Conservation (phyloP, 2,113 vertebrate species). For the Cyphomyrus plagiostoma region DNA sequence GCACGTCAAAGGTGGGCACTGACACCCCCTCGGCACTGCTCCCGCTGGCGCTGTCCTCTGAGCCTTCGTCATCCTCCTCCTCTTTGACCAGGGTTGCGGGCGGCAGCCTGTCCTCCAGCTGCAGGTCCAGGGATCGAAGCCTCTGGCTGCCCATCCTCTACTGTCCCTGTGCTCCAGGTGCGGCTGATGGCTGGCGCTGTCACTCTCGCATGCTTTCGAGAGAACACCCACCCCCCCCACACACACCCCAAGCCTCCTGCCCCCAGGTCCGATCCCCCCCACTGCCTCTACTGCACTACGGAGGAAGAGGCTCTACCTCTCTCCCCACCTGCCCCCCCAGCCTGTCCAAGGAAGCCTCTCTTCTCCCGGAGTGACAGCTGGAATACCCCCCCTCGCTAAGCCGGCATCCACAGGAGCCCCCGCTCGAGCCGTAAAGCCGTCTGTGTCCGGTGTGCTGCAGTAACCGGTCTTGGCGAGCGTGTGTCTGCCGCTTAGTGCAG, state of each 20-base stretch:
- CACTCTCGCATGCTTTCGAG: conserved; percentile 37
- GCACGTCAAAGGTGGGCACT: conserved; percentile 90
- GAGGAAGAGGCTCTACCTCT: not conserved
- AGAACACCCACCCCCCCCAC: conserved; percentile 41
- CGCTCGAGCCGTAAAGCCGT: conserved; percentile 26
- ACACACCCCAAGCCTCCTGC: not conserved
- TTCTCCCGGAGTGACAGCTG: not conserved
- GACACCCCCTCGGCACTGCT: conserved; percentile 59
- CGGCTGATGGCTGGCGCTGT: conserved; percentile 55
- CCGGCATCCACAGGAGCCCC: conserved; percentile 45
- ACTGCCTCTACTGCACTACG: conserved; percentile 35
- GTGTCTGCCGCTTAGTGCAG: conserved; percentile 12
- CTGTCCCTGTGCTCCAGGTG: conserved; percentile 47
- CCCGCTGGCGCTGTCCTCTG: conserved; percentile 33
- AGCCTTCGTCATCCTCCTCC: conserved; percentile 53
- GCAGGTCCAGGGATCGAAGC: conserved; percentile 62
- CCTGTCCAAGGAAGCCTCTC: conserved; percentile 18
- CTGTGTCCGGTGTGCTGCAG: conserved; percentile 60
- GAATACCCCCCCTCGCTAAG: not conserved
- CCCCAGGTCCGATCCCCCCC: conserved; percentile 32
- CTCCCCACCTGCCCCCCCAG: conserved; percentile 15
- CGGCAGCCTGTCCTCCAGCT: conserved; percentile 61
- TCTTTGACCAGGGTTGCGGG: conserved; percentile 65
- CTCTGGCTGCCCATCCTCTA: conserved; percentile 75
- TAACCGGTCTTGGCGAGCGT: conserved; percentile 47